A percentile compares a stretch with the other conserved stretches of the same genome.
These are phyloP conservation scores for Ceuthmochares aereus DNA, from an alignment of 2,113 vertebrate genomes.

Conservation along the genomic window DNA sequence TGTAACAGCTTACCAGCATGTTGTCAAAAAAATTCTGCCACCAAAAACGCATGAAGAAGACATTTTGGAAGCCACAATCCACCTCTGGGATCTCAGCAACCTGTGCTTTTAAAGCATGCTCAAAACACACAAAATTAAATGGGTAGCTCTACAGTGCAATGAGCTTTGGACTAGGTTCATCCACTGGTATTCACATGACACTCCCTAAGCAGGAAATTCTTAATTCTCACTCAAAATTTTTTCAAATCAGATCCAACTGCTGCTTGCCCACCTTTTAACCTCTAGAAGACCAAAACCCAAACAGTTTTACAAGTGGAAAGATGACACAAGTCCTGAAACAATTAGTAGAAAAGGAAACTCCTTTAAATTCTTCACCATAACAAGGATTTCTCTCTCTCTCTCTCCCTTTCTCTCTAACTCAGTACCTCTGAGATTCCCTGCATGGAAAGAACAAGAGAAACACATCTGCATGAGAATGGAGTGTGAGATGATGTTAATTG, in stretches of 20 bases:
- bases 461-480: neutral
- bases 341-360: neutral
- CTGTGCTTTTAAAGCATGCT: neutral
- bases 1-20: neutral
- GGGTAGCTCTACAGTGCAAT: neutral
- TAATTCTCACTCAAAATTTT: constrained; percentile 15
- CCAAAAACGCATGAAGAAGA: neutral
- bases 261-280: constrained; percentile 40
- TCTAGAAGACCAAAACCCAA: constrained; percentile 10
- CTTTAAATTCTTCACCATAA: neutral
- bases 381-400: neutral
- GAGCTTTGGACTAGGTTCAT: neutral
- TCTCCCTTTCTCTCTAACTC: neutral
- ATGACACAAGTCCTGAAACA: constrained; percentile 15
- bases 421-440: neutral
- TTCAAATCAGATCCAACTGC: neutral
- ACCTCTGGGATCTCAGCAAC: neutral
- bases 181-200: neutral
- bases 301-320: neutral
- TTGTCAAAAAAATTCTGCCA: neutral
- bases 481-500: neutral
- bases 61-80: neutral
- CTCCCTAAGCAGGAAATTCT: neutral
- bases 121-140: neutral
- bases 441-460: neutral